Percentiles rank a stretch among this genome's conserved stretches.
Conservation (phyloP, 2,797 vertebrate species). For the Chromobotia macracanthus region DNA sequence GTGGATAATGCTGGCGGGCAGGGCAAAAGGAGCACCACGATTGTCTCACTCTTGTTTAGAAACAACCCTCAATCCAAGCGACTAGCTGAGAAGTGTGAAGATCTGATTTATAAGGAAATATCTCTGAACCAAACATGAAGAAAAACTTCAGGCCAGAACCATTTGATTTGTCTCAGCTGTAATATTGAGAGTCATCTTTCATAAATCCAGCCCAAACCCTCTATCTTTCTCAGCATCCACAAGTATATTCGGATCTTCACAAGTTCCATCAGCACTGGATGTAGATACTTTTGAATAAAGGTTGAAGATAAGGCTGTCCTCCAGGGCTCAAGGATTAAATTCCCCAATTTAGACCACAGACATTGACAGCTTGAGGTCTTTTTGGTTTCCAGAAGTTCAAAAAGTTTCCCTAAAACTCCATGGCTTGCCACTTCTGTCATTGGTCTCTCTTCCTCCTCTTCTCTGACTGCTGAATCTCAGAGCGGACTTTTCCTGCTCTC, state of each 20-base stretch:
- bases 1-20: slow-evolving; percentile 7
- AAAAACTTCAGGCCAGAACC: neutral
- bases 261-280: neutral
- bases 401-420: slow-evolving; percentile 40
- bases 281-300: neutral
- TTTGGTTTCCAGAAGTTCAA: slow-evolving; percentile 10
- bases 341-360: neutral
- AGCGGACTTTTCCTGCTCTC: slow-evolving; percentile 58
- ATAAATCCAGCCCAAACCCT: neutral
- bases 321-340: neutral
- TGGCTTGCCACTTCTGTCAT: slow-evolving; percentile 38
- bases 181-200: neutral
- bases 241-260: neutral
- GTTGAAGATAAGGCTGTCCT: neutral
- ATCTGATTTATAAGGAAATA: neutral
- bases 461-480: slow-evolving; percentile 55
- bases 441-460: slow-evolving; percentile 67
- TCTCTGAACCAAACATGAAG: neutral
- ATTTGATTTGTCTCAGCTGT: neutral
- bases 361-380: neutral
- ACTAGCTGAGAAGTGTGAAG: neutral
- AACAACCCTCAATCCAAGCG: slow-evolving; percentile 4
- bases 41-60: neutral
- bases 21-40: neutral
- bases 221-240: neutral